phyloP scores from a whole-genome alignment of 2,888 invertebrate genomes.

The Sisyra terminalis region DNA sequence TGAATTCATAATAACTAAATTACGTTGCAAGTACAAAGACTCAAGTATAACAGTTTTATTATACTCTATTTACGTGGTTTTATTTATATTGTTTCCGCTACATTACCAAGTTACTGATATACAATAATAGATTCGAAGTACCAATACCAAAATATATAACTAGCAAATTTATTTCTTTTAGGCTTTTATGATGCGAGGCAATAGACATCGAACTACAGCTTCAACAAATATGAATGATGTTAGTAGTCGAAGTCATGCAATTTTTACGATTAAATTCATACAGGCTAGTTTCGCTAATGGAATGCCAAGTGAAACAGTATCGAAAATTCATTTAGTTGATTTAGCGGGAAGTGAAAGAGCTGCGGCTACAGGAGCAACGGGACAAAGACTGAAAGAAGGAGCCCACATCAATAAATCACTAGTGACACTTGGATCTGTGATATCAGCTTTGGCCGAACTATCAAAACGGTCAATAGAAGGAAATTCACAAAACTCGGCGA shows the following conservation, averaged over 20 bases:
- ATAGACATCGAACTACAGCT: slow-evolving; percentile 69
- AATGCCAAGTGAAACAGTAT: slow-evolving; percentile 78
- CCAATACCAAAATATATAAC: neutral
- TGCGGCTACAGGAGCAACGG: slow-evolving; percentile 79
- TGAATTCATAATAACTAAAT: no score
- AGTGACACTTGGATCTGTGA: slow-evolving; percentile 75
- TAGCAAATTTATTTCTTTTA: slow-evolving; percentile 19
- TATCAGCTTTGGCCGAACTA: slow-evolving; percentile 67
- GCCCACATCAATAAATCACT: slow-evolving; percentile 83
- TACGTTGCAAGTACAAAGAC: no score
- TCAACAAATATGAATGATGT: slow-evolving; percentile 88
- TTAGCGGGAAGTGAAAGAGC: slow-evolving; percentile 82
- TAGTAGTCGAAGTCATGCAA: slow-evolving; percentile 80
- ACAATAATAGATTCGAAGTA: no score
- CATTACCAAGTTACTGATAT: no score
- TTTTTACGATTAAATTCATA: slow-evolving; percentile 79
- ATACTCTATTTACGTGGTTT: no score
- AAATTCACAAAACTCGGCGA: slow-evolving; percentile 9
- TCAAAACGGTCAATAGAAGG: slow-evolving; percentile 26
- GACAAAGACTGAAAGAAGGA: slow-evolving; percentile 76
- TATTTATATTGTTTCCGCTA: no score
- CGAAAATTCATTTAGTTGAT: slow-evolving; percentile 80
- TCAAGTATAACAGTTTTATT: no score
- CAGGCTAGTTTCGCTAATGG: slow-evolving; percentile 76
- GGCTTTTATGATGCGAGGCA: slow-evolving; percentile 66